Evolutionary conservation across 1,140 invertebrate species (phyloP).

Genomic region (Habropoda laboriosa): DNA sequence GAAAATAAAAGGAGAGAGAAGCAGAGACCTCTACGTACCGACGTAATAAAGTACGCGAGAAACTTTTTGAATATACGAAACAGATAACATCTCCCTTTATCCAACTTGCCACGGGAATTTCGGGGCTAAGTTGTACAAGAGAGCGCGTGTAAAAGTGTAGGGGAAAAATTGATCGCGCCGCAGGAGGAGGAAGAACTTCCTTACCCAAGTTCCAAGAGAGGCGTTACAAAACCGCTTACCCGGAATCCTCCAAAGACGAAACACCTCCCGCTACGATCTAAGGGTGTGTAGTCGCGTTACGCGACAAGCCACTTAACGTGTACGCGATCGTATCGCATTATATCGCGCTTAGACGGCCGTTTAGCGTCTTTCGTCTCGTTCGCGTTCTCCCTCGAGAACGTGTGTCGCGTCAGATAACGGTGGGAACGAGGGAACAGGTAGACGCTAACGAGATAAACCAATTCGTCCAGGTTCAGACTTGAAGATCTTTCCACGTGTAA

Average conservation of each 20-base stretch:
- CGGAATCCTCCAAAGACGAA: constrained; percentile 33
- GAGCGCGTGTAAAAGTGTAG: not conserved
- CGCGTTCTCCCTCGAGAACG: too few species aligned
- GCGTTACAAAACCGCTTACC: constrained; percentile 57
- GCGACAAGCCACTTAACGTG: not conserved
- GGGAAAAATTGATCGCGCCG: constrained; percentile 41
- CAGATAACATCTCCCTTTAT: not conserved
- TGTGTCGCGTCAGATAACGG: too few species aligned
- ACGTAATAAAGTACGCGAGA: not conserved
- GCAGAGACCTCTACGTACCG: not conserved
- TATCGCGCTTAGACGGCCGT: not conserved
- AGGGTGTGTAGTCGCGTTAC: constrained; percentile 9
- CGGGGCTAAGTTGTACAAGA: too few species aligned
- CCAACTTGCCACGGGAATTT: not conserved
- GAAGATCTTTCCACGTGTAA: too few species aligned
- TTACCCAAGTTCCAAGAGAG: not conserved
- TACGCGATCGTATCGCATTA: constrained; percentile 42
- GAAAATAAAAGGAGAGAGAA: not conserved
- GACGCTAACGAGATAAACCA: not conserved
- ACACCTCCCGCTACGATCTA: constrained; percentile 3
- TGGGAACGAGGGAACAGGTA: not conserved
- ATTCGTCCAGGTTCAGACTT: not conserved
- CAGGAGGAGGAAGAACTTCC: constrained; percentile 13
- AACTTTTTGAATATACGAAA: not conserved
- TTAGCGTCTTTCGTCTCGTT: not conserved